Conservation (phyloP, 1,140 invertebrate species). For the Brachionus manjavacas region DNA sequence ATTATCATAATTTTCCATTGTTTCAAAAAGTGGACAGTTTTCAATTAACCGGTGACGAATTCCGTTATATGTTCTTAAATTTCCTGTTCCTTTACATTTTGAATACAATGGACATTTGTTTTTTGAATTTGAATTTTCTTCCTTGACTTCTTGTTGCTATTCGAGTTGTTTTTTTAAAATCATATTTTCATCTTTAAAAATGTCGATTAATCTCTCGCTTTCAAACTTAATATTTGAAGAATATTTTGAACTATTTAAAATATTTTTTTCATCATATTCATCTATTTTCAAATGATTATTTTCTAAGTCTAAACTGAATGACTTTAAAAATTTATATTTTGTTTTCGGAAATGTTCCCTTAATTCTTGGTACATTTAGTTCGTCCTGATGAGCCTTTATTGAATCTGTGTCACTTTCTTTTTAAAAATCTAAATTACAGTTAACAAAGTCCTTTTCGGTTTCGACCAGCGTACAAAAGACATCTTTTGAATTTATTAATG, state of each 20-base stretch:
- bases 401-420: background rate
- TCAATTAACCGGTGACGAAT: background rate
- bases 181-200: background rate
- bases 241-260: background rate
- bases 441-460: background rate
- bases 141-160: background rate
- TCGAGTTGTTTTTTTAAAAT: background rate
- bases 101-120: background rate
- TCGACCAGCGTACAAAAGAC: background rate
- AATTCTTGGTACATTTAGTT: background rate
- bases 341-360: background rate
- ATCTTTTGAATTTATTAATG: background rate
- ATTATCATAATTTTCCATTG: background rate
- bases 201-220: background rate
- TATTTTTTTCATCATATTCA: background rate
- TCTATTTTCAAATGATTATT: background rate
- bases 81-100: background rate
- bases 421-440: background rate
- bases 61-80: background rate
- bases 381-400: no score
- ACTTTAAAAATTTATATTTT: background rate
- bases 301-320: background rate
- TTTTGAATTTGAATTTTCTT: background rate
- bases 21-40: background rate
- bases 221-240: no score